phyloP scores from a whole-genome alignment of 64 coral and sea anemone species.

The Astreopora myriophthalma region DNA sequence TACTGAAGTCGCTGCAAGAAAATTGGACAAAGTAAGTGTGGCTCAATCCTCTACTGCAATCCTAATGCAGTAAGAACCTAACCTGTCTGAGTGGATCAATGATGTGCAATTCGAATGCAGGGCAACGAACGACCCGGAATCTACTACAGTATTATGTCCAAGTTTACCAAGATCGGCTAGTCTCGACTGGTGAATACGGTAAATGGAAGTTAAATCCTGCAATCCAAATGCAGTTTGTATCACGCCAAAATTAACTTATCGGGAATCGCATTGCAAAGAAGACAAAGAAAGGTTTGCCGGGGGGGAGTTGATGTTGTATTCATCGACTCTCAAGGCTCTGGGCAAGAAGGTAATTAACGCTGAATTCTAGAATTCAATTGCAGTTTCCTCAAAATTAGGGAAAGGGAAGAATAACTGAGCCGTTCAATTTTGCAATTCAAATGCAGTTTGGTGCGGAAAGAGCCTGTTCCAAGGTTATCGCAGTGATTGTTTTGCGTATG shows the following conservation, averaged over 20 bases:
- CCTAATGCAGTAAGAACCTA: constrained; percentile 13
- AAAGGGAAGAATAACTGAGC: no score
- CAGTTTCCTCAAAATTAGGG: no score
- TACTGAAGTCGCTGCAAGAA: background rate
- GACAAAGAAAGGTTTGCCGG: no score
- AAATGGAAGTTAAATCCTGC: background rate
- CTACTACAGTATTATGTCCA: no score
- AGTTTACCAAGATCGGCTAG: no score
- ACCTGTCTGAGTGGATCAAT: background rate
- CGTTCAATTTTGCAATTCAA: background rate
- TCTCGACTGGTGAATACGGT: background rate
- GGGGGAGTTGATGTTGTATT: no score
- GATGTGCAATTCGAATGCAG: constrained; percentile 43
- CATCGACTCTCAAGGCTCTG: no score
- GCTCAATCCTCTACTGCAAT: constrained; percentile 3
- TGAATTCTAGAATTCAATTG: no score
- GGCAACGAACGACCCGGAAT: background rate
- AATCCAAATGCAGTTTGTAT: constrained; percentile 29
- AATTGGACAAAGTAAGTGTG: background rate
- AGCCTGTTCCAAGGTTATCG: no score
- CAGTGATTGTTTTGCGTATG: no score
- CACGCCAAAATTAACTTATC: background rate
- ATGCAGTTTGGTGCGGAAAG: background rate
- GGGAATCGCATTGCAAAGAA: background rate
- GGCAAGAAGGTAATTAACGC: no score